phyloP scores from a whole-genome alignment of 2,888 invertebrate genomes.

The Bombyx huttoni region DNA sequence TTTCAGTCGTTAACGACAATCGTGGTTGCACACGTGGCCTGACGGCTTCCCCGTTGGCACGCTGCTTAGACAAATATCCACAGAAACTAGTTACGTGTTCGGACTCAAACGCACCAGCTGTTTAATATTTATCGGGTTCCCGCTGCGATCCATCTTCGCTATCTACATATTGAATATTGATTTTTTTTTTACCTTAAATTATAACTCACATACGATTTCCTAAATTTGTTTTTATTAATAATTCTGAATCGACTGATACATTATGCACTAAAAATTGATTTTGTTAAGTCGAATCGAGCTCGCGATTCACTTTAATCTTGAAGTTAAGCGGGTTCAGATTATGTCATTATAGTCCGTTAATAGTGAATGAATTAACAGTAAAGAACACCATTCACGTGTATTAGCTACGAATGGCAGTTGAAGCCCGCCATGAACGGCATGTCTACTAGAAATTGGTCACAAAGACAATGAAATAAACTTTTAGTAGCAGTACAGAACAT shows the following conservation, averaged over 20 bases:
- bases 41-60: constrained; percentile 35
- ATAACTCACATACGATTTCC: background rate
- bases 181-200: constrained; percentile 1
- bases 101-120: constrained; percentile 45
- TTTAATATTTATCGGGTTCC: constrained; percentile 47
- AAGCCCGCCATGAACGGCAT: too few species aligned
- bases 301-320: too few species aligned
- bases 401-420: too few species aligned
- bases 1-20: constrained; percentile 3
- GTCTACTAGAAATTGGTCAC: too few species aligned
- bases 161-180: constrained; percentile 5
- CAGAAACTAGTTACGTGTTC: constrained; percentile 64
- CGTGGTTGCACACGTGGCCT: constrained; percentile 20
- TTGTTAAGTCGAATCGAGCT: too few species aligned
- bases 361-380: too few species aligned
- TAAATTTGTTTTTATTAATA: background rate
- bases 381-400: too few species aligned
- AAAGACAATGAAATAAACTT: too few species aligned
- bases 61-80: constrained; percentile 64
- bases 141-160: constrained; percentile 24
- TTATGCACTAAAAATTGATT: too few species aligned
- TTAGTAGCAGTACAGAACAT: too few species aligned
- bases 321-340: too few species aligned
- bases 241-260: background rate
- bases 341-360: too few species aligned